These are phyloP conservation scores for Balanococcus diminutus DNA, from an alignment of 2,888 invertebrate species.

Conservation along the genomic window DNA sequence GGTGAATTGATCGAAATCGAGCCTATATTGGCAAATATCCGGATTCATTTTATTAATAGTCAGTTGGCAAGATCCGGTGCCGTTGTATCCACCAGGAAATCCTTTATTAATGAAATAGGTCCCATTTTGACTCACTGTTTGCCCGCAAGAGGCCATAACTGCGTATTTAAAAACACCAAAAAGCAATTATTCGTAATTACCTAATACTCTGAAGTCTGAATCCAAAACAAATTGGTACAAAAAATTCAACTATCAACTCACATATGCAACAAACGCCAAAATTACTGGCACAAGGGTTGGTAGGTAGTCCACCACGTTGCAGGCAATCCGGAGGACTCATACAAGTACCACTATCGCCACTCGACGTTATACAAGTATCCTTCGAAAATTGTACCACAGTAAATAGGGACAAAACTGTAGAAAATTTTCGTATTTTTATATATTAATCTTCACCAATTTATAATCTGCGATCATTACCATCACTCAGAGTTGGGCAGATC, in stretches of 20 bases:
- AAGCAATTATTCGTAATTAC: too few relatives aligned
- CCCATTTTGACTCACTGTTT: slow-evolving; percentile 77
- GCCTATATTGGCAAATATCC: slow-evolving; percentile 85
- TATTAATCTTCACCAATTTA: background rate
- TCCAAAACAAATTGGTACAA: too few relatives aligned
- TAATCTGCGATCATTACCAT: too few relatives aligned
- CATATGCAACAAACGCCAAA: slow-evolving; percentile 79
- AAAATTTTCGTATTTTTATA: too few relatives aligned
- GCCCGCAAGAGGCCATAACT: slow-evolving; percentile 83
- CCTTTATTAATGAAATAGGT: slow-evolving; percentile 86
- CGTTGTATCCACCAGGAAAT: slow-evolving; percentile 78
- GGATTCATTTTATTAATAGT: slow-evolving; percentile 78
- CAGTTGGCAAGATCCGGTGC: slow-evolving; percentile 82
- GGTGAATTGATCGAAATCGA: slow-evolving; percentile 77
- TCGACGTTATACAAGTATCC: slow-evolving; percentile 74
- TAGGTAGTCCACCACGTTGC: slow-evolving; percentile 73
- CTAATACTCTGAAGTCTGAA: too few relatives aligned
- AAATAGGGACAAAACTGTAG: slow-evolving; percentile 80
- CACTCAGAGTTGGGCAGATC: too few relatives aligned
- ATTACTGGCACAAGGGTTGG: slow-evolving; percentile 80
- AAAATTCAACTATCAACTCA: slow-evolving; percentile 63
- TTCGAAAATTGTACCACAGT: slow-evolving; percentile 80
- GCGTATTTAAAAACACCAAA: slow-evolving; percentile 45
- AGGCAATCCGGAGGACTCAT: slow-evolving; percentile 75
- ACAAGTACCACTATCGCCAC: slow-evolving; percentile 83